These are phyloP conservation scores for Mesochorus sp. DNA, from an alignment of 2,888 invertebrate species.

Conservation along the genomic window DNA sequence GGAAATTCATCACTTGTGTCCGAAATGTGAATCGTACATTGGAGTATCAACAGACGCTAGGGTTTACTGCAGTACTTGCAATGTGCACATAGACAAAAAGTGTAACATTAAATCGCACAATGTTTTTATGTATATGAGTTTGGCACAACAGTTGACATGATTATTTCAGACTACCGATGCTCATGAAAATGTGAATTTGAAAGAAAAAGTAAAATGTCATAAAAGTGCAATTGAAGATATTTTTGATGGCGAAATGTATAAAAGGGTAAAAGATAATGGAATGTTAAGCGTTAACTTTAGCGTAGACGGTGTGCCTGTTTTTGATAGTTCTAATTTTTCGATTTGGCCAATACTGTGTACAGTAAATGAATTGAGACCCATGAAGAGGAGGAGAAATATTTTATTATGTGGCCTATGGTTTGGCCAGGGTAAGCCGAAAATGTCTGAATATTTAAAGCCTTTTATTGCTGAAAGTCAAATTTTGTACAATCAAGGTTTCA, in stretches of 20 bases:
- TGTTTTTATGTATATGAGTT: constrained; percentile 20
- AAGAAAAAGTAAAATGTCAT: neutral
- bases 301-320: constrained; percentile 40
- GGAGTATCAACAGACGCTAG: neutral
- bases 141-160: constrained; percentile 21
- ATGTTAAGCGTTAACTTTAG: constrained; percentile 40
- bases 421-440: constrained; percentile 43
- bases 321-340: constrained; percentile 43
- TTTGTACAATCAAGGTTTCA: constrained; percentile 47
- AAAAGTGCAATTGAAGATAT: constrained; percentile 38
- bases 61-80: constrained; percentile 7
- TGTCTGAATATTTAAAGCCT: constrained; percentile 54
- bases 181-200: neutral
- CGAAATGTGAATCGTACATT: constrained; percentile 11
- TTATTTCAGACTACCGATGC: constrained; percentile 1
- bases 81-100: neutral
- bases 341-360: constrained; percentile 42
- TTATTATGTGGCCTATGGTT: constrained; percentile 50
- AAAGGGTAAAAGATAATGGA: constrained; percentile 9
- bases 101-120: constrained; percentile 13
- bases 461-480: constrained; percentile 51
- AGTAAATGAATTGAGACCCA: constrained; percentile 48
- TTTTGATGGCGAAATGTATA: constrained; percentile 37
- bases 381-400: neutral
- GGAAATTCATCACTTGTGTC: constrained; percentile 31